Percentiles rank a stretch among this genome's conserved stretches.
Evolutionary conservation across 2,113 vertebrate genomes (phyloP).

Genomic region (Ammodytes dubius): DNA sequence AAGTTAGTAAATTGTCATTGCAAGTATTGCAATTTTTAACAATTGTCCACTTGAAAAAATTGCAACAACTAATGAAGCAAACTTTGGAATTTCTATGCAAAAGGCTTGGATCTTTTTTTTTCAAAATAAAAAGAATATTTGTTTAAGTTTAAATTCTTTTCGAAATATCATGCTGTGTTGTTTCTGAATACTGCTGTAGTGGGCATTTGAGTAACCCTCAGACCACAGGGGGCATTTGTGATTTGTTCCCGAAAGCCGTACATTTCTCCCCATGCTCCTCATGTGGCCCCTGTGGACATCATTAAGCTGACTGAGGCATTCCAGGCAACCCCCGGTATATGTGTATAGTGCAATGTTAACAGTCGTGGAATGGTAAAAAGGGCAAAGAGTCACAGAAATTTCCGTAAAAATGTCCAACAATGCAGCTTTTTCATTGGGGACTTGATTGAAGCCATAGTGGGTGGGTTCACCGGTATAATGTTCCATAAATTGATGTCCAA

Average conservation of each 20-base stretch:
- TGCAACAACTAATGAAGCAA: neutral
- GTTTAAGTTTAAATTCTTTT: neutral
- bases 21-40: neutral
- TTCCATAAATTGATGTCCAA: slow-evolving; percentile 32
- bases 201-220: slow-evolving; percentile 20
- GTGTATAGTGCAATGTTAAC: neutral
- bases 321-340: neutral
- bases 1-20: neutral
- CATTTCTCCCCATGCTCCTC: slow-evolving; percentile 4
- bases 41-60: neutral
- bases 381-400: neutral
- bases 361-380: neutral
- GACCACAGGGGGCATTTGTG: slow-evolving; percentile 19
- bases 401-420: neutral
- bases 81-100: neutral
- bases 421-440: slow-evolving; percentile 9
- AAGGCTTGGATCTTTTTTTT: neutral
- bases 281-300: slow-evolving; percentile 48
- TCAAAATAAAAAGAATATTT: too few species aligned
- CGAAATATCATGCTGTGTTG: slow-evolving; percentile 8
- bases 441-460: slow-evolving; percentile 18
- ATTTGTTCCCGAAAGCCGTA: slow-evolving; percentile 20
- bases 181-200: slow-evolving; percentile 2
- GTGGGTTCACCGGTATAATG: slow-evolving; percentile 2
- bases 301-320: slow-evolving; percentile 36